Conservation (phyloP, 2,888 invertebrate species). For the Tetramorium bicarinatum region DNA sequence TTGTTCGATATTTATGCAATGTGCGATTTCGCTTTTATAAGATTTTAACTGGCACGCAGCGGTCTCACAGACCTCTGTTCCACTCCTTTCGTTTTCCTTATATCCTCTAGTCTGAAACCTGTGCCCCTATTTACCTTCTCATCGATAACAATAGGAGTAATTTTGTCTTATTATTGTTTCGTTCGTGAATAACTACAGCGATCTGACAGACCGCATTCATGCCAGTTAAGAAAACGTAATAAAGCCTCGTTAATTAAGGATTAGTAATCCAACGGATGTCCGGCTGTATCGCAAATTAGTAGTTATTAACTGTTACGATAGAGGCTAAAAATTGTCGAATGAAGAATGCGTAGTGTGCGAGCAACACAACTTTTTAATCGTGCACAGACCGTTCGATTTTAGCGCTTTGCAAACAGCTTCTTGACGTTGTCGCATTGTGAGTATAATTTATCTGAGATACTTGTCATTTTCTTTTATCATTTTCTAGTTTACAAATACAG, state of each 20-base stretch:
- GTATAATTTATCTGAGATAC: conserved; percentile 38
- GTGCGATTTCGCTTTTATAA: background rate
- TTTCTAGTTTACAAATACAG: conserved; percentile 72
- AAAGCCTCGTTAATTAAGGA: conserved; percentile 14
- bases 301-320: conserved; percentile 26
- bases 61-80: background rate
- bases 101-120: background rate
- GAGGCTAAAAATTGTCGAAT: conserved; percentile 19
- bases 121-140: background rate
- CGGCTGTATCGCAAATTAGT: conserved; percentile 69
- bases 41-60: conserved; percentile 20
- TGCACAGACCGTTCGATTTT: conserved; percentile 31
- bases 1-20: conserved; percentile 12
- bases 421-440: conserved; percentile 51
- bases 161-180: background rate
- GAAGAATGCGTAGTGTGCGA: conserved; percentile 39
- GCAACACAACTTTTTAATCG: conserved; percentile 31
- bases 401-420: conserved; percentile 52
- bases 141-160: background rate
- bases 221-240: background rate
- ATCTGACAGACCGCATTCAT: background rate
- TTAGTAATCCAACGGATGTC: conserved; percentile 33
- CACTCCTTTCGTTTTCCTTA: conserved; percentile 2
- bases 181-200: background rate
- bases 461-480: conserved; percentile 30